Conservation (phyloP, 2,797 vertebrate species). For the Gymnodraco acuticeps region DNA sequence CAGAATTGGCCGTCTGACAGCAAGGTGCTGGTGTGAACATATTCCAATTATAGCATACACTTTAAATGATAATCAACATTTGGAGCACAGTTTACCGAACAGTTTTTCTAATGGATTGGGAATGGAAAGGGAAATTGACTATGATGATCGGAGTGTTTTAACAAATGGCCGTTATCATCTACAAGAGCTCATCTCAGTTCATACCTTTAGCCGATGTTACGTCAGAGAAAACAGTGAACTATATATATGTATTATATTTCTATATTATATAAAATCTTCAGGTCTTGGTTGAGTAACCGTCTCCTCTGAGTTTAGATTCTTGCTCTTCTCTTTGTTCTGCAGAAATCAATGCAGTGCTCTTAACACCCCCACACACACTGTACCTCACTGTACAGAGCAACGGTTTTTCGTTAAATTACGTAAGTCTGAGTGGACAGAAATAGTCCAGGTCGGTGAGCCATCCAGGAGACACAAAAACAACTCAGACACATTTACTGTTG, state of each 20-base stretch:
- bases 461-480: constrained; percentile 51
- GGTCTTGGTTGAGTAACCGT: constrained; percentile 58
- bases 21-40: too few relatives aligned
- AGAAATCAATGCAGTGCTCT: constrained; percentile 71
- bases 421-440: constrained; percentile 76
- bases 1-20: too few relatives aligned
- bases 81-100: too few relatives aligned
- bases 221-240: not conserved
- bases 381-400: constrained; percentile 41
- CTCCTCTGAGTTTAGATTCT: constrained; percentile 58
- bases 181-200: too few relatives aligned
- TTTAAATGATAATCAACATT: too few relatives aligned
- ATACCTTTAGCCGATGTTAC: not conserved
- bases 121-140: too few relatives aligned
- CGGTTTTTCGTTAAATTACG: constrained; percentile 72
- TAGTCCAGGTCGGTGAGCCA: constrained; percentile 59
- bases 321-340: constrained; percentile 59
- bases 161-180: too few relatives aligned
- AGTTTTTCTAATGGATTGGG: too few relatives aligned
- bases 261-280: constrained; percentile 2
- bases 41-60: too few relatives aligned
- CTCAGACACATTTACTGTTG: constrained; percentile 45
- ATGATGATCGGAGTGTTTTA: too few relatives aligned
- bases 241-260: too few relatives aligned
- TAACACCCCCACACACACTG: constrained; percentile 61